A percentile compares a stretch with the other conserved stretches of the same genome.
Evolutionary conservation across 1,140 invertebrate species (phyloP).

Genomic region (Mizuhopecten yessoensis): DNA sequence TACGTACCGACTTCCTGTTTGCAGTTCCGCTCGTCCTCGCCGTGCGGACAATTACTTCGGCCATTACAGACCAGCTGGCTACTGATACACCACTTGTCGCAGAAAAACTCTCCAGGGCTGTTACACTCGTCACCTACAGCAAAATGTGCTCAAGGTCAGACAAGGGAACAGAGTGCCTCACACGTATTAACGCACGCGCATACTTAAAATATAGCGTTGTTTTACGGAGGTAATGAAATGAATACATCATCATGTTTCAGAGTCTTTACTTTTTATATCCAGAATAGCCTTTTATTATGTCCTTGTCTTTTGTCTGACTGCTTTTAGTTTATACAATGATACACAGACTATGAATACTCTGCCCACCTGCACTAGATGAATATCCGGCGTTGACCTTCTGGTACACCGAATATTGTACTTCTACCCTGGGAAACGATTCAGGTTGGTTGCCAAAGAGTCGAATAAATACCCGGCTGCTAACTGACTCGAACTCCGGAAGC

Average conservation of each 20-base stretch:
- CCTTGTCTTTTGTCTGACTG: too few relatives aligned
- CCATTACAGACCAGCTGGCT: conserved; percentile 50
- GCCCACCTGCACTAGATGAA: background rate
- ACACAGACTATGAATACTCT: too few relatives aligned
- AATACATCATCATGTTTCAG: too few relatives aligned
- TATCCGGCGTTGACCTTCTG: background rate
- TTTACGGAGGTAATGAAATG: too few relatives aligned
- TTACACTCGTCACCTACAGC: background rate
- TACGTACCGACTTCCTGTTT: conserved; percentile 15
- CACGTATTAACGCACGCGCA: too few relatives aligned
- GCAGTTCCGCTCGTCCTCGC: conserved; percentile 51
- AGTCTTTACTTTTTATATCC: too few relatives aligned
- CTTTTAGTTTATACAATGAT: too few relatives aligned
- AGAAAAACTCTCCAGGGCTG: conserved; percentile 42
- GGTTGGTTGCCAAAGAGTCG: conserved; percentile 48
- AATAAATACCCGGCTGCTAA: conserved; percentile 53
- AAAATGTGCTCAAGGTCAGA: too few relatives aligned
- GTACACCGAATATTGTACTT: conserved; percentile 6
- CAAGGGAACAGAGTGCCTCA: too few relatives aligned
- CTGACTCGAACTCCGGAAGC: conserved; percentile 42
- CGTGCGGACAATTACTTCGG: conserved; percentile 54
- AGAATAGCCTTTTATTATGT: too few relatives aligned
- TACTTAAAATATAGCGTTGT: too few relatives aligned
- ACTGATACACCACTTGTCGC: conserved; percentile 56
- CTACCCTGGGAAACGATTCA: conserved; percentile 33